Base-by-base conservation (phyloP, 2,797 vertebrate species). In the Botia kubotai region DNA sequence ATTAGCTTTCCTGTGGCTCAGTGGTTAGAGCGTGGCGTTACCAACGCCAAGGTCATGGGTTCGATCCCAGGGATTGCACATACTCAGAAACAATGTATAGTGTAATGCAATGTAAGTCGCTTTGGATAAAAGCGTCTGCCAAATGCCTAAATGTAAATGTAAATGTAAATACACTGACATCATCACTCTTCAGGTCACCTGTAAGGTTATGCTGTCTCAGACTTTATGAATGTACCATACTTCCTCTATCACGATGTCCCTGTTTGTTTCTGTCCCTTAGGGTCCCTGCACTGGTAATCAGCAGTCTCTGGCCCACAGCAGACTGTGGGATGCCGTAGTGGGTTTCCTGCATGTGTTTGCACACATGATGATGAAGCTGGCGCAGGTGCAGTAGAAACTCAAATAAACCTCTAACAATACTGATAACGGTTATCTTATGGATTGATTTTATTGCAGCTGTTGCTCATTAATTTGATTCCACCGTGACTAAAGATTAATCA, bases 301-400 rank as follows among this genome's bases (percentile, higher is more conserved):
- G 93, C 97, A 98, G 92, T 98, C 97, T 83, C 90, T 98, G 89
- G 96, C 97, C 3, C 97, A 98, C 92, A 97, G 97, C 90, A 95
- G 97, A 87, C 89, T 98, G 75, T 98, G 97, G 97, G 97, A 98
- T 0, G 97, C 97, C 0, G 97, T 98, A 0, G 96, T 98, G 0
- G 97, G 97, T 2, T 98, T 98, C 91, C 94, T 98, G 66, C 97
- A 98, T 67, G 96, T 98, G 80, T 98, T 98, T 55, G 97, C 97
- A 2, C 97, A 98, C 83, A 96, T 98, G 97, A 98, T 98, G 96
- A 98, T 98, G 96, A 98, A 98, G 79, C 89, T 98, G 26, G 97
- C 97, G 7, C 97, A 98, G 96, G 97, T 98, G 89, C 80, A 79
- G 77, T 50, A 75, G 29, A 11, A 23, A 62, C 10, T 19, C 19